Base-by-base conservation (phyloP, 2,888 invertebrate genomes). In the Proisotoma minuta region DNA sequence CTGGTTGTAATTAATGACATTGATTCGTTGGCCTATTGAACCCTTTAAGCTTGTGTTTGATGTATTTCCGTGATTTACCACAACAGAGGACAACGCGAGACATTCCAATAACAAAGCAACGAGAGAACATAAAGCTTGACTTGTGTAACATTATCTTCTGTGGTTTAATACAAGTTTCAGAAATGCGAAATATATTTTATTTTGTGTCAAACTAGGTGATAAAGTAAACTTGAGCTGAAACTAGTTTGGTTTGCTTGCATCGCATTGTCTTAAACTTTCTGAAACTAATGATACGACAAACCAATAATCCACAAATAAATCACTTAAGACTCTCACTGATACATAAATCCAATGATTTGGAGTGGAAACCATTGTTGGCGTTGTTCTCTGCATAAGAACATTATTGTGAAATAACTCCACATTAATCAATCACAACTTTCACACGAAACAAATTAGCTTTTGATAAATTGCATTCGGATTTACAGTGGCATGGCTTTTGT, bases 1-100 rank as follows among this genome's bases (percentile, higher is more conserved):
- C 5, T 47, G 47, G 47, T 47, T 24, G 49, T 49, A 49, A 49
- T 49, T 49, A 49, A 49, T 49, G 49, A 24, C 10, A 43, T 15
- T 18, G 43, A 43, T 43, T n/a, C n/a, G n/a, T n/a, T 43, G 43
- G 20, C 15, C 43, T n/a, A 43, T 43, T 43, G 43, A 43, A 43
- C 43, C 43, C n/a, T n/a, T 43, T 20, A 43, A 18, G 18, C 43
- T 43, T n/a, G 43, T 43, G 15, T 43, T 15, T 18, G 15, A 43
- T 43, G 20, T 43, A 18, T 43, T 43, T 18, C 20, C 20, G 15
- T 4, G 43, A 43, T 43, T 15, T 20, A 43, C 43, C 43, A 5
- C 43, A 34, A 34, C 34, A 34, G 15, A 8, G 15, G 15, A 43
- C 43, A n/a, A 43, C 43, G 10, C 18, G 15, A 34, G 5, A 18